These are phyloP conservation scores for Furcifer pardalis DNA, from an alignment of 2,797 vertebrate species.

Conservation along the genomic window DNA sequence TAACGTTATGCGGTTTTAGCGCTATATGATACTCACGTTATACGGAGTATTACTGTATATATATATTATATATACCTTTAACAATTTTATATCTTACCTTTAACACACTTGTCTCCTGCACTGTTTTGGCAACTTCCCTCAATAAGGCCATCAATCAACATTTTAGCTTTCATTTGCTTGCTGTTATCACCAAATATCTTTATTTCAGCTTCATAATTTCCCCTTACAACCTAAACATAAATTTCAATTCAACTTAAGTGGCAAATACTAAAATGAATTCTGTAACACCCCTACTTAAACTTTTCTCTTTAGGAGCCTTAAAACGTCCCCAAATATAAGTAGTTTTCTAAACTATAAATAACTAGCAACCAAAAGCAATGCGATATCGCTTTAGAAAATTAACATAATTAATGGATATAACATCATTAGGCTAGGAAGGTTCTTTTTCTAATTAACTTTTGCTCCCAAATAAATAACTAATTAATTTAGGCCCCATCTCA, in stretches of 20 bases:
- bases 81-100: too few relatives aligned
- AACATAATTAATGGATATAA: background rate
- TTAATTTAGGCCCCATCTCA: background rate
- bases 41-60: too few relatives aligned
- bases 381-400: background rate
- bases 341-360: background rate
- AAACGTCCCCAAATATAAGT: background rate
- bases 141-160: constrained; percentile 84
- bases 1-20: too few relatives aligned
- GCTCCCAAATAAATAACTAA: background rate
- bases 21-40: too few relatives aligned
- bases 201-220: constrained; percentile 80
- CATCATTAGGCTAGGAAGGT: background rate
- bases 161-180: constrained; percentile 86
- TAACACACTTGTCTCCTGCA: constrained; percentile 45
- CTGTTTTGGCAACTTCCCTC: constrained; percentile 57
- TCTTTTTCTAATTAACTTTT: background rate
- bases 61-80: too few relatives aligned
- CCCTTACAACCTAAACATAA: constrained; percentile 83
- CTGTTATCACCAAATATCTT: constrained; percentile 82
- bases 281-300: background rate
- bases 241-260: background rate
- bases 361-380: background rate
- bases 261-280: background rate
- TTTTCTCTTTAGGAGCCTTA: background rate